Conservation (phyloP, 2,888 invertebrate genomes). For the Malthinus seriepunctatus region DNA sequence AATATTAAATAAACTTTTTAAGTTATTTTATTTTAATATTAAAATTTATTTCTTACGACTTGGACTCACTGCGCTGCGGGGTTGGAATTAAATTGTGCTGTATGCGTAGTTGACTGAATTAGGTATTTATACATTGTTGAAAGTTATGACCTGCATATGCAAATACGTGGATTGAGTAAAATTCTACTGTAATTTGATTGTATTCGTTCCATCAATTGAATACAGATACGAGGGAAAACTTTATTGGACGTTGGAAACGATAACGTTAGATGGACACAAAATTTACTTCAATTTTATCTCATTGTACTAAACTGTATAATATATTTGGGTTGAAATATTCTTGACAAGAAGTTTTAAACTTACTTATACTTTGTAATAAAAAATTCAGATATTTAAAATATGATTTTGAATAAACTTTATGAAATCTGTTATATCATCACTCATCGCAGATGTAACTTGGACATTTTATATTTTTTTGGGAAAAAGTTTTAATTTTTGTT, state of each 20-base stretch:
- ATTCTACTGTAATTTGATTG: conserved; percentile 18
- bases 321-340: neutral
- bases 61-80: neutral
- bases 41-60: neutral
- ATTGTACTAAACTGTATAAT: too few species aligned
- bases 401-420: too few species aligned
- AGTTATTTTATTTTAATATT: neutral
- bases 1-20: neutral
- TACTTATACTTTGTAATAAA: too few species aligned
- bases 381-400: too few species aligned
- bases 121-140: neutral
- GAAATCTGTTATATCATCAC: too few species aligned
- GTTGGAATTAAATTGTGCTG: neutral
- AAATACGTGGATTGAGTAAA: neutral
- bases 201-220: conserved; percentile 14
- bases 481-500: too few species aligned
- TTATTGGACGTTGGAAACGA: conserved; percentile 11
- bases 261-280: conserved; percentile 6
- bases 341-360: too few species aligned
- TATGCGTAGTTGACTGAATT: too few species aligned
- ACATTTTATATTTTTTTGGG: too few species aligned
- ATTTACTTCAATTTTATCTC: neutral
- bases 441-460: too few species aligned
- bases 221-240: conserved; percentile 18
- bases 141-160: neutral